Percentiles rank a stretch among this genome's conserved stretches.
Evolutionary conservation across 2,113 vertebrate genomes (phyloP).

Genomic region (Peromyscus maniculatus): DNA sequence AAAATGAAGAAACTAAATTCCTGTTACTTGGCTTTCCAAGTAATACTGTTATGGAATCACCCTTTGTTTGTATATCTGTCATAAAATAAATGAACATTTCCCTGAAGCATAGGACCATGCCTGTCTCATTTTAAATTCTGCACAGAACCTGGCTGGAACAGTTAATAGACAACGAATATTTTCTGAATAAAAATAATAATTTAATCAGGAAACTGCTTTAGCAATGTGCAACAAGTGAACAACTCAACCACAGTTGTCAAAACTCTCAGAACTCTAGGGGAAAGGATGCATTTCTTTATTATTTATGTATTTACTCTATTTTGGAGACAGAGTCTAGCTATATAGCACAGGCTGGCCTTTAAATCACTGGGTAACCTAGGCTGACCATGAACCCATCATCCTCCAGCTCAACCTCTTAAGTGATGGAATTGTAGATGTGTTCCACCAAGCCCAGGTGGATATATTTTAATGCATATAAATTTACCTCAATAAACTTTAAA

Average conservation of each 20-base stretch:
- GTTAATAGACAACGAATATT: constrained; percentile 19
- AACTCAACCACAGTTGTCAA: background rate
- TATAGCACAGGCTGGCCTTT: background rate
- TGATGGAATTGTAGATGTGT: background rate
- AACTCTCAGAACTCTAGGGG: background rate
- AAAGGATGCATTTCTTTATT: background rate
- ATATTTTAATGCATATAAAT: background rate
- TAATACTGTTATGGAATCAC: background rate
- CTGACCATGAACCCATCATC: background rate
- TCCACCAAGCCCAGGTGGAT: background rate
- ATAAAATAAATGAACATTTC: constrained; percentile 5
- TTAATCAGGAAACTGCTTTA: background rate
- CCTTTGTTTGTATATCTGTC: background rate
- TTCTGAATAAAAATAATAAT: constrained; percentile 40
- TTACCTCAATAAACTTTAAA: background rate
- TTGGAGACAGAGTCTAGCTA: background rate
- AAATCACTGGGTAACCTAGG: background rate
- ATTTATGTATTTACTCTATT: background rate
- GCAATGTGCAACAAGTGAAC: background rate
- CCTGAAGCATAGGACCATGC: background rate
- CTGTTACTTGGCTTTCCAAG: background rate
- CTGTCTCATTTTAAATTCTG: background rate
- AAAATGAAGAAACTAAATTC: background rate
- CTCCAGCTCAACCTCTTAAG: background rate
- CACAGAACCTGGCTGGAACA: background rate